phyloP scores from a whole-genome alignment of 1,140 invertebrate species.

The Apocrypta bakeri region DNA sequence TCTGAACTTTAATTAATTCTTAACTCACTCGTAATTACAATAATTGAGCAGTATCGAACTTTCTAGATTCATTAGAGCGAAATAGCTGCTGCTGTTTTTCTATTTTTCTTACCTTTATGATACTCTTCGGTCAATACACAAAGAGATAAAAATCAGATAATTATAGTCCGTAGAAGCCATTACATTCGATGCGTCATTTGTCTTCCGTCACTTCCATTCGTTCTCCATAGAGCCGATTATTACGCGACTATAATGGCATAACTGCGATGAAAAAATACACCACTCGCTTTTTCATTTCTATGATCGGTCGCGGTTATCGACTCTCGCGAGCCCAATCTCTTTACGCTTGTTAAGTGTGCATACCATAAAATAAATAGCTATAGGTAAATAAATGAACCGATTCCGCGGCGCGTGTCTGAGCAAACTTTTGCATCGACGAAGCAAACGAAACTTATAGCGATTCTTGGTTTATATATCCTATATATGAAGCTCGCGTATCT shows the following conservation, averaged over 20 bases:
- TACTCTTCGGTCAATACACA: background rate
- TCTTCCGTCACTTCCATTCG: background rate
- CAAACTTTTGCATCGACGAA: background rate
- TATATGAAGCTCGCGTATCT: background rate
- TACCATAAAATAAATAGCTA: background rate
- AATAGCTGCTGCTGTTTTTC: background rate
- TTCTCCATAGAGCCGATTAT: background rate
- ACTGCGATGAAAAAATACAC: background rate
- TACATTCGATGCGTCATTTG: conserved; percentile 21
- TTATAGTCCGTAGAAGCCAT: conserved; percentile 19
- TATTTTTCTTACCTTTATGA: no score
- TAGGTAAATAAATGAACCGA: background rate
- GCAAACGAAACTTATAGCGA: no score
- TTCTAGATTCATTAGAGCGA: conserved; percentile 21
- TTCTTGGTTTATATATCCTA: no score
- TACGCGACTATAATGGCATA: background rate
- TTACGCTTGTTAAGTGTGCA: background rate
- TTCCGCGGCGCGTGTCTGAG: background rate
- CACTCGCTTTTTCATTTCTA: background rate
- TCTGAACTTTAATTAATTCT: conserved; percentile 36
- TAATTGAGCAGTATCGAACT: conserved; percentile 34
- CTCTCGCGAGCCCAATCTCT: background rate
- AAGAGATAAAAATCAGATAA: background rate
- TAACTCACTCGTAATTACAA: conserved; percentile 28
- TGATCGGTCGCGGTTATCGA: background rate